Base-by-base conservation (phyloP, 2,113 vertebrate species). In the Urocynchramus pylzowi region DNA sequence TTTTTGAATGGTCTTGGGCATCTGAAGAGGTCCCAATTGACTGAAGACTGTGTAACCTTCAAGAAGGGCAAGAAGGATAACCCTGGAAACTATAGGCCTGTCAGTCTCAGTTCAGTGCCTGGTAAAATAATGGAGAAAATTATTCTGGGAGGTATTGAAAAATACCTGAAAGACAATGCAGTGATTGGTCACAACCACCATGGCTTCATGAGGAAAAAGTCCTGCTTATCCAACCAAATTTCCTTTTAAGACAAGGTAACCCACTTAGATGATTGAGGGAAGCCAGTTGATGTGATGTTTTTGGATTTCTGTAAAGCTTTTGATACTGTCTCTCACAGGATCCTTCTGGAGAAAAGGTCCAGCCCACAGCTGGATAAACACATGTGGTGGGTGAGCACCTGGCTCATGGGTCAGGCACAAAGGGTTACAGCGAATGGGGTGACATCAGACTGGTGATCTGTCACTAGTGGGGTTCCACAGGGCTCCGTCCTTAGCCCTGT, bases 401-500 rank as follows among this genome's bases (percentile, higher is more conserved):
- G 69, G 14, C 23, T 47, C 11, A 6, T 1, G 14, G 5, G 28
- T 74, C 7, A 10, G 15, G 18, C 49, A 47, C 14, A 54, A 17
- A 22, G 27, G 69, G n/a, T 7, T 23, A 1, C 2, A 33, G 11
- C 27, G 49, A 39, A 45, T 54, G 22, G 22, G 7, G 39, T 45
- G 22, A 64, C 17, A 33, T 27, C 9, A 47, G 59, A 39, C 8
- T 26, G n/a, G 9, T 4, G 41, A 12, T 7, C 57, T 39, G n/a
- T 28, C 49, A 39, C n/a, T 54, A 1, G 41, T 54, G 28, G n/a
- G 9, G 28, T 19, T 56, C 49, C 23, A 7, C n/a, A 47, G 49
- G 14, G 28, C 14, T 74, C 6, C 13, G 4, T 20, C 27, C 5
- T 5, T 1, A 1, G 2, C 7, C 18, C 9, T 37, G 41, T 64